These are phyloP conservation scores for Probosciger aterrimus DNA, from an alignment of 2,113 vertebrate genomes.

Conservation along the genomic window DNA sequence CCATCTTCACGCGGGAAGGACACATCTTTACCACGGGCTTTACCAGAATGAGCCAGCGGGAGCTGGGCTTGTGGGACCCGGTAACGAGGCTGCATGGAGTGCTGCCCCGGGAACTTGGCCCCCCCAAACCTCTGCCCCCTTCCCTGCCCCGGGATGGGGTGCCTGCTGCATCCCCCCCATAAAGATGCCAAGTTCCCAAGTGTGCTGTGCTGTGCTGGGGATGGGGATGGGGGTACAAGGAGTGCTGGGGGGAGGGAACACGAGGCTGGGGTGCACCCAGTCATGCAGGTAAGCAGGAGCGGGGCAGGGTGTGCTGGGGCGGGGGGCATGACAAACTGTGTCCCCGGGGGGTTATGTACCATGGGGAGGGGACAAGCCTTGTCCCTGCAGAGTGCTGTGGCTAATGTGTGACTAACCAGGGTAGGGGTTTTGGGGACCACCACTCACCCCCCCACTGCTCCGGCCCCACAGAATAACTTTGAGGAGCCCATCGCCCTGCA, in stretches of 20 bases:
- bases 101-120: constrained; percentile 69
- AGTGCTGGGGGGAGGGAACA: too few relatives aligned
- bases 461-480: constrained; percentile 83
- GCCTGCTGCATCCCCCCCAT: neutral
- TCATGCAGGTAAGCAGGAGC: neutral
- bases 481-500: constrained; percentile 94
- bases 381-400: neutral
- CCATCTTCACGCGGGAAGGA: constrained; percentile 92
- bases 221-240: neutral
- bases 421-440: neutral
- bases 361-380: neutral
- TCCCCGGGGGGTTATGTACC: neutral
- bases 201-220: constrained; percentile 66
- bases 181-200: constrained; percentile 63
- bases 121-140: neutral
- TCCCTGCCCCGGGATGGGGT: neutral
- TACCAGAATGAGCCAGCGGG: constrained; percentile 98
- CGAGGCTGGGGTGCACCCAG: neutral
- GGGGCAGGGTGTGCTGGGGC: neutral
- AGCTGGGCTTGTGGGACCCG: constrained; percentile 98
- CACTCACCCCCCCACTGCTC: neutral
- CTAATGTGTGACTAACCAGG: neutral
- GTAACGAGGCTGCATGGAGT: constrained; percentile 80
- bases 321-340: neutral
- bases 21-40: constrained; percentile 98